Evolutionary conservation across 2,113 vertebrate species (phyloP).

Genomic region (Psephotus haematonotus): DNA sequence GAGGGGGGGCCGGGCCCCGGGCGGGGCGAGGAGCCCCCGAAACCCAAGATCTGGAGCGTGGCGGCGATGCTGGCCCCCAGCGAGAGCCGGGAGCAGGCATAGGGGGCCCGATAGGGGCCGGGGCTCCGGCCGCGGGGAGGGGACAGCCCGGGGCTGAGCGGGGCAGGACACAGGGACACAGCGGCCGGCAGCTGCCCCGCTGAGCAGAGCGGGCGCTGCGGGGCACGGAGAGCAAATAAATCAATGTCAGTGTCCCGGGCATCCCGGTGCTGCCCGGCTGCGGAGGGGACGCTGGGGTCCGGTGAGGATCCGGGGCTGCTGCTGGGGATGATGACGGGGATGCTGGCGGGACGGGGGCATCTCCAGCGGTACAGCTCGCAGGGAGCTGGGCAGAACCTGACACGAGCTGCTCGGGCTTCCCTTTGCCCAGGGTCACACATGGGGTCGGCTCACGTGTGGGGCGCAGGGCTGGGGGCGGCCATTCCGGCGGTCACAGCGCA

Average conservation of each 20-base stretch:
- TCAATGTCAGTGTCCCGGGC: neutral
- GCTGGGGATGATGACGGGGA: neutral
- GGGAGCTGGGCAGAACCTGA: neutral
- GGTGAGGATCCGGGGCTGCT: neutral
- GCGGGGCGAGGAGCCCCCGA: conserved; percentile 27
- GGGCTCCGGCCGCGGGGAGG: neutral
- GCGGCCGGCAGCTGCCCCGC: neutral
- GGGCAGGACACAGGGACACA: neutral
- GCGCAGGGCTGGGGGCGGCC: neutral
- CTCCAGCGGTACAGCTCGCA: neutral
- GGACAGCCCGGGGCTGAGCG: neutral
- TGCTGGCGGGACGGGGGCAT: neutral
- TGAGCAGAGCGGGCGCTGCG: rapidly evolving
- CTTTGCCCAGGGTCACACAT: rapidly evolving
- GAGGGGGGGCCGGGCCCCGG: neutral
- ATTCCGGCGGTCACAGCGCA: rapidly evolving
- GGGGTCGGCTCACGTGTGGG: rapidly evolving
- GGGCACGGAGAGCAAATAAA: neutral
- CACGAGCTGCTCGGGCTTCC: neutral
- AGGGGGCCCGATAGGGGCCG: neutral
- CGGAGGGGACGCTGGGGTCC: rapidly evolving
- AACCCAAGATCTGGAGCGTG: conserved; percentile 86
- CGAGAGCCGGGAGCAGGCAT: neutral
- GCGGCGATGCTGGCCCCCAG: conserved; percentile 77
- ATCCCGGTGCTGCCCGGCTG: neutral